These are phyloP conservation scores for Ceratitis capitata DNA, from an alignment of 1,140 invertebrate genomes.

Conservation along the genomic window DNA sequence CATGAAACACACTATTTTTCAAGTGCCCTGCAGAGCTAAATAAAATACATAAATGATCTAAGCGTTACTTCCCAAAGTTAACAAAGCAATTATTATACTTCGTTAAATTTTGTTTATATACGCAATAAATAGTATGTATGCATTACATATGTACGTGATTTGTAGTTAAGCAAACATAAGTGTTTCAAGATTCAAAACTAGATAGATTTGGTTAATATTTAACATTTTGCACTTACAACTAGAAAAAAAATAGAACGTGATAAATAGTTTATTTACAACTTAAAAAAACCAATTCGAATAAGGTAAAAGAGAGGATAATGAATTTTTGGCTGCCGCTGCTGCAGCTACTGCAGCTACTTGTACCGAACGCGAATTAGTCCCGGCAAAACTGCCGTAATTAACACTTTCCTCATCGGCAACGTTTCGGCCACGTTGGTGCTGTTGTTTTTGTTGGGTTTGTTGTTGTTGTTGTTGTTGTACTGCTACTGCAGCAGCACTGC, in stretches of 20 bases:
- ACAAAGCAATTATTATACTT: background rate
- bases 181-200: slow-evolving; percentile 27
- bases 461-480: slow-evolving; percentile 5
- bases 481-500: slow-evolving; percentile 15
- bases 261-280: background rate
- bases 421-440: slow-evolving; percentile 10
- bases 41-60: background rate
- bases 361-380: slow-evolving; percentile 39
- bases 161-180: slow-evolving; percentile 7
- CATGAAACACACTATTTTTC: background rate
- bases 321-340: slow-evolving; percentile 43
- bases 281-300: slow-evolving; percentile 63
- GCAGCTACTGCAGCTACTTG: slow-evolving; percentile 41
- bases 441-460: too few species aligned
- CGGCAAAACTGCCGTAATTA: slow-evolving; percentile 8
- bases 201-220: slow-evolving; percentile 33
- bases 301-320: slow-evolving; percentile 49
- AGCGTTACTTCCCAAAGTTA: slow-evolving; percentile 14
- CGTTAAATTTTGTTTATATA: background rate
- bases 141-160: too few species aligned
- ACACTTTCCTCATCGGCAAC: background rate
- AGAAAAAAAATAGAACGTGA: background rate
- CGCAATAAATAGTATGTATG: background rate
- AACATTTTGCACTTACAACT: slow-evolving; percentile 30
- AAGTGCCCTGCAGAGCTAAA: background rate